These are phyloP conservation scores for Epistrophella euchroma DNA, from an alignment of 2,888 invertebrate genomes.

Conservation along the genomic window DNA sequence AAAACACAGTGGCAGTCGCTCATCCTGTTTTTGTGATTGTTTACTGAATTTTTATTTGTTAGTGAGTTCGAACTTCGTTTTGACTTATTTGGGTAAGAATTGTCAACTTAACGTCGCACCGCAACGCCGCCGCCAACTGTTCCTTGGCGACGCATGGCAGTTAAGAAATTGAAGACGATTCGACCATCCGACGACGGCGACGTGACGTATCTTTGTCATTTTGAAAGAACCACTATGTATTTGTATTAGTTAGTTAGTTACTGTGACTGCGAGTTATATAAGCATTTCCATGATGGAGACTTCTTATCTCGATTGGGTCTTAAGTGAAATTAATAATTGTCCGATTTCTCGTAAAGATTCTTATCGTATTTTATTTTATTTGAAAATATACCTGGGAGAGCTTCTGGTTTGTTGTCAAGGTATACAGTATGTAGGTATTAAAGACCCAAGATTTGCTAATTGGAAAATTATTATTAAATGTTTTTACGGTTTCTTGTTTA, in stretches of 20 bases:
- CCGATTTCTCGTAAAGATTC: conserved; percentile 59
- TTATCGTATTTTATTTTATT: conserved; percentile 44
- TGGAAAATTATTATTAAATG: conserved; percentile 64
- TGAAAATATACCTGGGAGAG: conserved; percentile 4
- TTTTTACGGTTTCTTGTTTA: conserved; percentile 30
- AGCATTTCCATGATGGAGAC: conserved; percentile 41
- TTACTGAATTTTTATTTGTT: conserved; percentile 31
- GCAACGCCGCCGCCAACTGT: neutral
- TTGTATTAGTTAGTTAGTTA: neutral
- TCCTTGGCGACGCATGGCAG: neutral
- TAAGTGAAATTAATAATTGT: conserved; percentile 68
- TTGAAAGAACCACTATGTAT: neutral
- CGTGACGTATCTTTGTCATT: conserved; percentile 10
- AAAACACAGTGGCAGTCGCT: neutral
- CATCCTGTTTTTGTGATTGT: conserved; percentile 6
- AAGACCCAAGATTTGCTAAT: conserved; percentile 56
- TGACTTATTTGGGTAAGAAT: conserved; percentile 61
- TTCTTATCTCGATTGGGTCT: conserved; percentile 57
- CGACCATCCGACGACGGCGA: neutral
- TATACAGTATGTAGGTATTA: conserved; percentile 8
- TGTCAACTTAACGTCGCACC: conserved; percentile 37
- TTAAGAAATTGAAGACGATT: neutral
- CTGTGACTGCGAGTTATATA: conserved; percentile 50
- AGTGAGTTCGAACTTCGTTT: conserved; percentile 17
- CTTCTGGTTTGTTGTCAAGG: conserved; percentile 14